Evolutionary conservation across 2,888 invertebrate genomes (phyloP).

Genomic region (Selenia dentaria): DNA sequence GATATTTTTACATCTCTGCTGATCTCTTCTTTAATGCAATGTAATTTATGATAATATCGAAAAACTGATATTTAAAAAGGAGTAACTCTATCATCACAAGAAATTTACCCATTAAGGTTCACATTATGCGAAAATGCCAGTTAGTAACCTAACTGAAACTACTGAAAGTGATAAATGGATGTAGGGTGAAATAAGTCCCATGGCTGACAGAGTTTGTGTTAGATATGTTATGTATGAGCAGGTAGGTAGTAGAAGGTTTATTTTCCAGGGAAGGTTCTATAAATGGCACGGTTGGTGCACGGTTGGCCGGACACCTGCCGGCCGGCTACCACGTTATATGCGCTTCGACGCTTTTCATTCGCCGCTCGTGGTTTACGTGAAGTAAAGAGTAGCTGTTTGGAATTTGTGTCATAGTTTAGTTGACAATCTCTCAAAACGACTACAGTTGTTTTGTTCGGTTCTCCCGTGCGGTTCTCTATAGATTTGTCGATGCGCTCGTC

Average conservation of each 20-base stretch:
- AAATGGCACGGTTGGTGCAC: constrained; percentile 60
- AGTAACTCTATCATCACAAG: constrained; percentile 23
- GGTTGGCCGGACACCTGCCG: constrained; percentile 50
- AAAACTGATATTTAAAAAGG: no score
- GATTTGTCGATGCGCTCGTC: no score
- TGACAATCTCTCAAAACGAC: no score
- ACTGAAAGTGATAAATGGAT: constrained; percentile 30
- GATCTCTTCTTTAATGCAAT: no score
- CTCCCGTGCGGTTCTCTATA: no score
- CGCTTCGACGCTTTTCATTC: constrained; percentile 56
- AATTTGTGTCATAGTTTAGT: no score
- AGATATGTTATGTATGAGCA: constrained; percentile 14
- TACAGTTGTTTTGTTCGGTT: no score
- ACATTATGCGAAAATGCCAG: constrained; percentile 15
- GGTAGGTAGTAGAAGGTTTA: constrained; percentile 10
- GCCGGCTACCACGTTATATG: constrained; percentile 52
- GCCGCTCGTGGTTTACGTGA: constrained; percentile 16
- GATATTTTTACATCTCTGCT: no score
- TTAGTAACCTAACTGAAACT: constrained; percentile 14
- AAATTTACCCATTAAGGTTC: constrained; percentile 28
- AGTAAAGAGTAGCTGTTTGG: not conserved
- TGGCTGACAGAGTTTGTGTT: constrained; percentile 2
- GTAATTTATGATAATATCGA: no score
- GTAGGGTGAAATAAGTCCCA: constrained; percentile 15
- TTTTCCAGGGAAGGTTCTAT: constrained; percentile 48